Conservation (phyloP, 2,113 vertebrate genomes). For the Cyanistes caeruleus region DNA sequence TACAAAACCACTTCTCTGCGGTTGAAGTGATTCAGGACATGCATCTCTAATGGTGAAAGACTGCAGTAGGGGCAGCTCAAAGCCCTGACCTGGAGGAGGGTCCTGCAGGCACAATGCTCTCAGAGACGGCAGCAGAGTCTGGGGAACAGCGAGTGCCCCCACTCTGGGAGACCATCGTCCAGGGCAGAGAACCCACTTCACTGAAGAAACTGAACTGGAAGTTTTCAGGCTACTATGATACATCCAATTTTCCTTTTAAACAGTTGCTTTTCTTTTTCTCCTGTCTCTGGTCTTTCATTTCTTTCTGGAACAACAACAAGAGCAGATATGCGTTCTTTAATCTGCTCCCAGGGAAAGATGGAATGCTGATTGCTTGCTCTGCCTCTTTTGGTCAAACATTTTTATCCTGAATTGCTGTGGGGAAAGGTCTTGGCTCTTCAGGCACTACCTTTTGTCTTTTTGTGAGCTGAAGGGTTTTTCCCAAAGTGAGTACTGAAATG, state of each 20-base stretch:
- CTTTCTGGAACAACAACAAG: not conserved
- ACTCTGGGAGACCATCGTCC: not conserved
- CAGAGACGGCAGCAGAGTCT: not conserved
- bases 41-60: not conserved
- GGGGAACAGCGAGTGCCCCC: not conserved
- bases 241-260: not conserved
- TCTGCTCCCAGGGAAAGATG: not conserved
- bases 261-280: not conserved
- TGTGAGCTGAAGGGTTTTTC: conserved; percentile 30
- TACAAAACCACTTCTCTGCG: not conserved
- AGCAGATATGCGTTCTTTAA: not conserved
- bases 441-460: conserved; percentile 2
- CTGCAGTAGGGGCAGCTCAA: not conserved
- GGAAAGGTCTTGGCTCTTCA: conserved; percentile 16
- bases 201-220: not conserved
- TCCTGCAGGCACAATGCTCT: not conserved
- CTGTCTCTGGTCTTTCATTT: not conserved
- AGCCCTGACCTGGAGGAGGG: not conserved
- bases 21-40: fast-evolving
- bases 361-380: not conserved
- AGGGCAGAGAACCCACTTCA: not conserved
- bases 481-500: conserved; percentile 43
- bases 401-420: not conserved
- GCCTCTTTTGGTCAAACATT: not conserved
- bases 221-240: not conserved